A percentile compares a stretch with the other conserved stretches of the same genome.
Evolutionary conservation across 2,888 invertebrate species (phyloP).

Genomic region (Antitype chi): DNA sequence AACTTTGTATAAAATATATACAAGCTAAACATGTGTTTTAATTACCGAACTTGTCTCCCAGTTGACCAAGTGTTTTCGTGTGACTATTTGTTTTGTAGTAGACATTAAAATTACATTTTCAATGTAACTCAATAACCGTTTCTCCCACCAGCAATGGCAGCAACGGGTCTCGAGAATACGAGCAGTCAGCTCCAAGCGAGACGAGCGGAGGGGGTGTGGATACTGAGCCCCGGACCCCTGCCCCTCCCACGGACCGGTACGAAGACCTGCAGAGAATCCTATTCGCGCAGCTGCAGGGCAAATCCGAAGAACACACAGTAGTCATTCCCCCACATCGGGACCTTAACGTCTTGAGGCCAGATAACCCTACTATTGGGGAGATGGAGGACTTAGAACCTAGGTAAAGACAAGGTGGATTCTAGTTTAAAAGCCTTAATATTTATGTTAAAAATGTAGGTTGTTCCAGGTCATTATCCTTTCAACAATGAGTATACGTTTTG

Average conservation of each 20-base stretch:
- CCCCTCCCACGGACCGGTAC: conserved; percentile 91
- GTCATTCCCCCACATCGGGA: conserved; percentile 88
- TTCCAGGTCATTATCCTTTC: background rate
- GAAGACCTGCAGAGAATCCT: conserved; percentile 91
- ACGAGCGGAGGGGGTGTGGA: conserved; percentile 80
- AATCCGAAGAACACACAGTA: conserved; percentile 88
- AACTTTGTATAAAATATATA: background rate
- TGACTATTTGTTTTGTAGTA: background rate
- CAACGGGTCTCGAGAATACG: conserved; percentile 87
- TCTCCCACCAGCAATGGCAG: conserved; percentile 80
- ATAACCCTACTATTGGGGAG: conserved; percentile 93
- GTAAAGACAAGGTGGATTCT: conserved; percentile 77
- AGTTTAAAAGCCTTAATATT: background rate
- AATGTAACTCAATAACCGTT: background rate
- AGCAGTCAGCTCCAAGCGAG: conserved; percentile 86
- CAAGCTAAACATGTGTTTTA: background rate
- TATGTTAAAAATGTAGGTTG: background rate
- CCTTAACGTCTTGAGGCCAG: conserved; percentile 88
- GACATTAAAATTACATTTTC: background rate
- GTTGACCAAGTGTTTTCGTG: background rate
- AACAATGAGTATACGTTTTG: conserved; percentile 9
- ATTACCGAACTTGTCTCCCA: background rate
- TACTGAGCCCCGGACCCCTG: conserved; percentile 79
- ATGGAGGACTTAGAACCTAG: conserved; percentile 91
- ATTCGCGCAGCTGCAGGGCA: conserved; percentile 87